Conservation (phyloP, 1,140 invertebrate genomes). For the Drosophila tani region DNA sequence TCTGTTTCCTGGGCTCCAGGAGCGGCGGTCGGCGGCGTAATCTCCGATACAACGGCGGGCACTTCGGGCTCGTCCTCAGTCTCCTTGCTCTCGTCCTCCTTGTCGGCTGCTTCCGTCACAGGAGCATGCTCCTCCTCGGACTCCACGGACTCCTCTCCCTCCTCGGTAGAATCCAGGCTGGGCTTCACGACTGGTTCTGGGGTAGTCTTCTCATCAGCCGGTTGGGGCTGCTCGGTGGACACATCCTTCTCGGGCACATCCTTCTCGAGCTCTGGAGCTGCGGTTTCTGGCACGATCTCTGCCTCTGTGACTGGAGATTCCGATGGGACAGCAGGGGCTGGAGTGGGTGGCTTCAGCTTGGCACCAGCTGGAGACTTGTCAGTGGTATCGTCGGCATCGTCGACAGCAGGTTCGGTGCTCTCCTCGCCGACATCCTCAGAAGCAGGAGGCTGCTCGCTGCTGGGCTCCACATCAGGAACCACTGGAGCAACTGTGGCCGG, state of each 20-base stretch:
- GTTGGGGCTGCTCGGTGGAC: slow-evolving; percentile 35
- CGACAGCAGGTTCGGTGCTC: slow-evolving; percentile 39
- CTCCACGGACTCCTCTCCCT: slow-evolving; percentile 69
- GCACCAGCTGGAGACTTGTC: slow-evolving; percentile 38
- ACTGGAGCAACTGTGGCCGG: slow-evolving; percentile 48
- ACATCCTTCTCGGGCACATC: slow-evolving; percentile 32
- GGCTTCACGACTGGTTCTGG: slow-evolving; percentile 46
- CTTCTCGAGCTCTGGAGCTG: slow-evolving; percentile 34
- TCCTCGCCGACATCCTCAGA: slow-evolving; percentile 51
- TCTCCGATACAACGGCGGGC: slow-evolving; percentile 58
- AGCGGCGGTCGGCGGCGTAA: slow-evolving; percentile 31
- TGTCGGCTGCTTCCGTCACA: slow-evolving; percentile 34
- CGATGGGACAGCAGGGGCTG: slow-evolving; percentile 24
- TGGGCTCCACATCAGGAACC: slow-evolving; percentile 49
- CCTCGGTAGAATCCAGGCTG: slow-evolving; percentile 71
- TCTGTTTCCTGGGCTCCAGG: slow-evolving; percentile 26
- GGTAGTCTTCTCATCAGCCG: slow-evolving; percentile 45
- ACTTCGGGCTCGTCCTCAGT: slow-evolving; percentile 41
- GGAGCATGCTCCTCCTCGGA: slow-evolving; percentile 71
- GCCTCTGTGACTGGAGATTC: slow-evolving; percentile 43
- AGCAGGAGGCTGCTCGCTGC: slow-evolving; percentile 40
- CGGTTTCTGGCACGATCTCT: slow-evolving; percentile 40
- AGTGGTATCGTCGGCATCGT: slow-evolving; percentile 50
- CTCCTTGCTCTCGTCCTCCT: slow-evolving; percentile 45
- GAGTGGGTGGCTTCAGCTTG: slow-evolving; percentile 49